Evolutionary conservation across 2,113 vertebrate genomes (phyloP), one percentile per base, ranked within the genome.

Genomic region (Anser cygnoides): DNA sequence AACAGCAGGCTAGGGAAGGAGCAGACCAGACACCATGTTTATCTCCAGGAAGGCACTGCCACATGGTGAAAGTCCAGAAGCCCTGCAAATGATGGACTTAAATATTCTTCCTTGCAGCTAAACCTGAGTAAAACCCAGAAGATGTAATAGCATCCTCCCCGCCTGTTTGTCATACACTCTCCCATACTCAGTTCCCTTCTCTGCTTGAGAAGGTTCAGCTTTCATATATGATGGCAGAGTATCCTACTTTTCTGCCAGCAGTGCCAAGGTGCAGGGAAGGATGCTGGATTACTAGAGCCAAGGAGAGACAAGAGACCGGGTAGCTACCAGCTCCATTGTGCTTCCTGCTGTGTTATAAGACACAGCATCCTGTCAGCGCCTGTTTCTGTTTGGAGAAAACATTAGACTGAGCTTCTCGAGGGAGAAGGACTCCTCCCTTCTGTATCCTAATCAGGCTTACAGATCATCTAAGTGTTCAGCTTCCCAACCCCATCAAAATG

Each of bases 281-380:
- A 75, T 28, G 22, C 5, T 57, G 28, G 37, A 49, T 43, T 25
- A 4, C 33, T 26, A 31, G 43, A 23, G 26, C 10, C 25, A 55
- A 15, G 37, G 52, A 79, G 5, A 78, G 10, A 5, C 15, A 35
- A 75, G 76, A 49, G 13, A 18, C 44, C 57, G 29, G 7, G 11
- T 35, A 33, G 13, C 14, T 67, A 57, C 22, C 29, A 49, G 20
- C 54, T 85, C 11, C 0, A 6, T 0, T 0, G 1, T 54, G 29
- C 29, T 87, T 41, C 31, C 29, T 54, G 39, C 46, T 84, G 22
- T 8, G 21, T 81, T n/a, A 7, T 18, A 44, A 65, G 58, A 68
- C 92, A 50, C 26, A n/a, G 39, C 39, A 28, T 75, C 58, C 35
- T 87, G 37, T 20, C 57, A 68, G 10, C 19, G 39, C 33, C 16